Base-by-base conservation (phyloP, 2,113 vertebrate genomes). In the Carassius auratus region DNA sequence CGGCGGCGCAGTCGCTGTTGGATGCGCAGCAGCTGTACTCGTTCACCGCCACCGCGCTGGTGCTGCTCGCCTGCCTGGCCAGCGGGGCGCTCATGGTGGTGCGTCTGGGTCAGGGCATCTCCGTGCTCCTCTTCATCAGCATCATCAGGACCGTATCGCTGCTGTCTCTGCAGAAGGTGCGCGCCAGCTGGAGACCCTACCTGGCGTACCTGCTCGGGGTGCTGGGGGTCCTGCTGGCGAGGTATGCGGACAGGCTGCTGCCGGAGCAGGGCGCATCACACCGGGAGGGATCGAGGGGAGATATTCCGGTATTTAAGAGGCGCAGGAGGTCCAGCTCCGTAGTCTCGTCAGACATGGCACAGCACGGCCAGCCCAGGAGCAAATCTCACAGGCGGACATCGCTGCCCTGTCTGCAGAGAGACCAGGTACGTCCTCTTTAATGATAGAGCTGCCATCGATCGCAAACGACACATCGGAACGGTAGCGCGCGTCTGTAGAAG, bases 401-500 rank as follows among this genome's bases (percentile, higher is more conserved):
- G 52, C 94, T 99, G 92, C 98, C 98, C 83, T 99, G 98, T 93
- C 97, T 99, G 87, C 98, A 97, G 75, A 94, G 97, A 90, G 98
- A 99, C 89, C 98, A 99, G 97, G 98, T 99, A 97, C n/a, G 23
- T 1, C 1, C 36, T 82, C 45, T 81, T 30, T 77, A 77, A n/a
- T 81, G 85, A 77, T 82, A 2, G 23, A 19, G n/a, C n/a, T 50
- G 38, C 36, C 50, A 7, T 50, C 45, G 45, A 76, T 76, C 38
- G 50, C 50, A 15, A 55, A 55, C 52, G 52, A 55, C 52, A 52
- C 30, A 45, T 45, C 42, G 42, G 42, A 45, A 42, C 42, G 42
- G 42, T 38, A 38, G 38, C 38, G 42, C 3, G 7, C 42, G 42
- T 42, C 42, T 42, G 7, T 42, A 42, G 42, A 12, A 3, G 10